phyloP scores from a whole-genome alignment of 2,888 invertebrate species.

The Cosmorhoe ocellata region DNA sequence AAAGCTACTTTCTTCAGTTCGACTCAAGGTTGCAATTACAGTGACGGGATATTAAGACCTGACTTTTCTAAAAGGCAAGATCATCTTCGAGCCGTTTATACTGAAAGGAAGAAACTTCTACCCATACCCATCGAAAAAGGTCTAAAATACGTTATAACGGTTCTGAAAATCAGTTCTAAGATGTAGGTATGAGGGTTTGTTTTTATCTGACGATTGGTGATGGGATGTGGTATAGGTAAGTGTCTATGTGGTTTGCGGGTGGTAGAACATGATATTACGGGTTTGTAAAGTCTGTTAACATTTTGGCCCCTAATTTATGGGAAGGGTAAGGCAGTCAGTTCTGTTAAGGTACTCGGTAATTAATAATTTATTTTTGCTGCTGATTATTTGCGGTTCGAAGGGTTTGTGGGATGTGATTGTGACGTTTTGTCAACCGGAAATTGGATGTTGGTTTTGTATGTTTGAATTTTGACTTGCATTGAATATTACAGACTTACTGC shows the following conservation, averaged over 20 bases:
- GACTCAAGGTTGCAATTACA: conserved; percentile 34
- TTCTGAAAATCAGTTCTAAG: conserved; percentile 20
- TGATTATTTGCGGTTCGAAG: conserved; percentile 56
- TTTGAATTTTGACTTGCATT: neutral
- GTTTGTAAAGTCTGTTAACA: conserved; percentile 78
- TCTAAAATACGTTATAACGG: conserved; percentile 50
- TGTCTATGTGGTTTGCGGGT: conserved; percentile 65
- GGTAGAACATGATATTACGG: conserved; percentile 79
- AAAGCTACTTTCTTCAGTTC: accelerated
- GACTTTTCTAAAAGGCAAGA: conserved; percentile 39
- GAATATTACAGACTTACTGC: neutral
- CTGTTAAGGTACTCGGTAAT: conserved; percentile 72
- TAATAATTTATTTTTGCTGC: conserved; percentile 77
- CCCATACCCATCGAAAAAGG: conserved; percentile 64
- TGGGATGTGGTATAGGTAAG: conserved; percentile 28
- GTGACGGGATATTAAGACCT: conserved; percentile 4
- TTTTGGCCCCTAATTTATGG: conserved; percentile 76
- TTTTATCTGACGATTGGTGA: conserved; percentile 5
- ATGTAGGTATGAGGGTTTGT: neutral
- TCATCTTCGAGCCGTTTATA: conserved; percentile 67
- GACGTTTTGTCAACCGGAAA: conserved; percentile 29
- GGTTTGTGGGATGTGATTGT: conserved; percentile 44
- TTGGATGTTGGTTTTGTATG: conserved; percentile 28
- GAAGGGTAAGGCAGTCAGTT: conserved; percentile 76
- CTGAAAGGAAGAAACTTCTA: conserved; percentile 72